These are phyloP conservation scores for Alectura lathami DNA, from an alignment of 2,113 vertebrate genomes.

Conservation along the genomic window DNA sequence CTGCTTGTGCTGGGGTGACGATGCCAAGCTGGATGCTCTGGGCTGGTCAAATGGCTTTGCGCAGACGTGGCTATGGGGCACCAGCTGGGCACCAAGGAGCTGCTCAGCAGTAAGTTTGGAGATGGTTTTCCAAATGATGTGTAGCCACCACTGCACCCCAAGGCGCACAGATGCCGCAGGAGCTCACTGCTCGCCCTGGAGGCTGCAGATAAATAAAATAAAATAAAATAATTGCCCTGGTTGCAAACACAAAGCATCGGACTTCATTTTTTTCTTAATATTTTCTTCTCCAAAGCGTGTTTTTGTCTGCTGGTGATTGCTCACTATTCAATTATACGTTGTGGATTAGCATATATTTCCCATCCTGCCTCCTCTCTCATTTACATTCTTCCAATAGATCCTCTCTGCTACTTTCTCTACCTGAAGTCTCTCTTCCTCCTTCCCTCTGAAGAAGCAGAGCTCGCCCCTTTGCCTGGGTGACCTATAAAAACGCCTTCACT, in stretches of 20 bases:
- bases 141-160: too few species aligned
- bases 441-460: slow-evolving; percentile 50
- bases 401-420: slow-evolving; percentile 47
- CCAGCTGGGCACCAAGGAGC: background rate
- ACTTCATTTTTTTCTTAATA: background rate
- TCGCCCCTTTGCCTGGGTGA: slow-evolving; percentile 66
- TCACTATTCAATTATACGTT: slow-evolving; percentile 57
- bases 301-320: slow-evolving; percentile 55
- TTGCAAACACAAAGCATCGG: background rate
- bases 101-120: background rate
- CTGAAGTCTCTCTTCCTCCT: slow-evolving; percentile 44
- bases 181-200: fast-evolving
- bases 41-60: too few species aligned
- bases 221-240: slow-evolving; percentile 6
- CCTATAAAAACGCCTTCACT: slow-evolving; percentile 70
- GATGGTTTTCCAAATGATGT: background rate
- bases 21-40: background rate
- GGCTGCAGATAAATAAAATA: slow-evolving; percentile 25
- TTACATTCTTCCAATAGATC: slow-evolving; percentile 52
- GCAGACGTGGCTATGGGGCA: background rate
- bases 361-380: slow-evolving; percentile 53
- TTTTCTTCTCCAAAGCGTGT: background rate
- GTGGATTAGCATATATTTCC: slow-evolving; percentile 47
- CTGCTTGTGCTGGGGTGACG: background rate
- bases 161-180: background rate